Evolutionary conservation across 2,113 vertebrate species (phyloP), one percentile per base, ranked within the genome.

Genomic region (Phyllostomus hastatus): DNA sequence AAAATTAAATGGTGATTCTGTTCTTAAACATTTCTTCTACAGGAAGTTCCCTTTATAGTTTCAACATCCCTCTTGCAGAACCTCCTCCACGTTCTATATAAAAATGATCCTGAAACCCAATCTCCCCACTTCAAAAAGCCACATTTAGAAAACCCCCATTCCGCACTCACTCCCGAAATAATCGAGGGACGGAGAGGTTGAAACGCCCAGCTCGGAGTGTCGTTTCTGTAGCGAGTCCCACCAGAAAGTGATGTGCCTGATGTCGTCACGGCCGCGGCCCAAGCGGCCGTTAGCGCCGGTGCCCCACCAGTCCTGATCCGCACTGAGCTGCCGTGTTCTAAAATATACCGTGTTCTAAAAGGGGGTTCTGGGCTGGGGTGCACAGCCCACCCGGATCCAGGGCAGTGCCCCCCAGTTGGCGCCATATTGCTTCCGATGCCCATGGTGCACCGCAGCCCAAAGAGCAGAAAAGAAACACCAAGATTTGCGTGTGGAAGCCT

Each of bases 151-250:
- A 95, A 76, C 9, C 22, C 14, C 41, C 26, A 87, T 85, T 66
- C 61, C 14, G 52, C 2, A 19, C 38, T 91, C 26, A 88, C 38
- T 84, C 69, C 33, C 24, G 19, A 92, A 96, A 94, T 84, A 95
- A 86, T 52, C 35, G 38, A 54, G 59, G 38, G 69, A 64, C 33
- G 1, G 31, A 59, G 54, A 88, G 73, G 24, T 41, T 88, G 76
- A 97, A 93, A 88, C 79, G 48, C 22, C 33, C 19, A 4, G 19
- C 28, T 79, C 52, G 88, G 72, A 20, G 95, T 79, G 11, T 70
- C 33, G 72, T 88, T 95, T 95, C 76, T 73, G 57, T 79, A 78
- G 95, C 61, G 81, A 96, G 94, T 95, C 66, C 61, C 46, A 35
- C 33, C 61, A 92, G n/a, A 94, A 95, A 88, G 50, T 59, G 83